Evolutionary conservation across 2,888 invertebrate species (phyloP), one percentile per base, ranked within the genome.

Genomic region (Andrena chrysosceles): DNA sequence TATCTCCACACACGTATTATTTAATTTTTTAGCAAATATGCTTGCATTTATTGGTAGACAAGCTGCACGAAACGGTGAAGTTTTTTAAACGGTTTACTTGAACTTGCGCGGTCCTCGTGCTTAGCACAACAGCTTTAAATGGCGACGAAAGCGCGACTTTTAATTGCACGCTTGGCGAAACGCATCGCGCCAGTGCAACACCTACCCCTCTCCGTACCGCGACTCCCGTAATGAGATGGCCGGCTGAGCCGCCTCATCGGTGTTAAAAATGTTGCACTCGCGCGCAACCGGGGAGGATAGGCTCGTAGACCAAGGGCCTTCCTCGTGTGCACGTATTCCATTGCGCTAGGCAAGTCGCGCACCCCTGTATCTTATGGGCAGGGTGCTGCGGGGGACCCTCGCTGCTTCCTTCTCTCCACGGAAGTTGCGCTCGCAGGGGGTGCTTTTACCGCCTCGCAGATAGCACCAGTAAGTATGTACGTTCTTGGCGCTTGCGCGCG

Each of bases 381-480:
- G 83, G 83, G 85, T 79, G 87, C 69, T 66, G 74, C 76, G 72
- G 75, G 75, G 78, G 85, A 16, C 77, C 73, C 80, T 77, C 81
- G 74, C 76, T 77, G 88, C 89, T 84, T 89, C 86, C 87, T 86
- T 71, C 90, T 76, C 89, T 20, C 70, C 60, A 80, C 89, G 89
- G 89, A 89, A 90, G 90, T 89, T 83, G 79, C 78, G 87, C 78
- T 89, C 87, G 85, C 85, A 68, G 79, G 80, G 86, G 89, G 88
- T 89, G 88, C 80, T 88, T 89, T 89, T 89, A 87, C 88, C 89
- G 84, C 80, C 87, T 85, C 85, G 84, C 84, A 75, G 89, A 88
- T 88, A 88, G 85, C 84, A 80, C 89, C 87, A 85, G 87, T 84
- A 85, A 87, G 85, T 88, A 89, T 84, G 85, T 87, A 85, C 76